Percentiles rank a stretch among this genome's conserved stretches.
Conservation (phyloP, 2,113 vertebrate genomes). For the Datnioides undecimradiatus region DNA sequence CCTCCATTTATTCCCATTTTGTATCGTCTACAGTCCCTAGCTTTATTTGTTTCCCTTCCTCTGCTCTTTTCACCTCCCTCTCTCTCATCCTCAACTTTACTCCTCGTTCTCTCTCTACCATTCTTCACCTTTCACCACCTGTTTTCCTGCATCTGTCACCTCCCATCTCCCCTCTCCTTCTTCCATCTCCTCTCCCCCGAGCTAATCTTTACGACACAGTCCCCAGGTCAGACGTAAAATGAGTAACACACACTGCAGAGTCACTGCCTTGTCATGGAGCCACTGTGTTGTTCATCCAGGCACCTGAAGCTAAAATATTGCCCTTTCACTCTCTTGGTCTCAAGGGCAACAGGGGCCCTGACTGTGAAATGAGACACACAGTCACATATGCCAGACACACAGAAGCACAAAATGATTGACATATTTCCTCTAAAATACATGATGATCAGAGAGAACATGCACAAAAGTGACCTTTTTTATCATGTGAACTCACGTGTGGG, state of each 20-base stretch:
- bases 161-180: not conserved
- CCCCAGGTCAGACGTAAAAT: slow-evolving; percentile 32
- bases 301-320: slow-evolving; percentile 19
- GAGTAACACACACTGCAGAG: slow-evolving; percentile 13
- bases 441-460: not conserved
- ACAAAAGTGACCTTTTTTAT: slow-evolving; percentile 10
- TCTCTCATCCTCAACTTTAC: not conserved
- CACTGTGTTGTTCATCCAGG: slow-evolving; percentile 23
- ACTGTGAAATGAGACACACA: not conserved
- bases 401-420: not conserved
- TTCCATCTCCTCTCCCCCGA: not conserved
- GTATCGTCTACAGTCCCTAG: not conserved
- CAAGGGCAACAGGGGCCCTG: not conserved
- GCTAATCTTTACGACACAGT: not conserved
- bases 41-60: not conserved
- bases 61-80: not conserved
- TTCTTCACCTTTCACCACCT: not conserved
- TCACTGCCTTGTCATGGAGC: slow-evolving; percentile 27
- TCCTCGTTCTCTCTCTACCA: not conserved
- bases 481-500: not conserved
- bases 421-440: not conserved
- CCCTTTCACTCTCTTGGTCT: not conserved
- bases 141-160: not conserved
- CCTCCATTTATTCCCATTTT: slow-evolving; percentile 13
- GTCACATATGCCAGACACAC: slow-evolving; percentile 13